phyloP scores from a whole-genome alignment of 2,888 invertebrate species.

The Philereme transversata region DNA sequence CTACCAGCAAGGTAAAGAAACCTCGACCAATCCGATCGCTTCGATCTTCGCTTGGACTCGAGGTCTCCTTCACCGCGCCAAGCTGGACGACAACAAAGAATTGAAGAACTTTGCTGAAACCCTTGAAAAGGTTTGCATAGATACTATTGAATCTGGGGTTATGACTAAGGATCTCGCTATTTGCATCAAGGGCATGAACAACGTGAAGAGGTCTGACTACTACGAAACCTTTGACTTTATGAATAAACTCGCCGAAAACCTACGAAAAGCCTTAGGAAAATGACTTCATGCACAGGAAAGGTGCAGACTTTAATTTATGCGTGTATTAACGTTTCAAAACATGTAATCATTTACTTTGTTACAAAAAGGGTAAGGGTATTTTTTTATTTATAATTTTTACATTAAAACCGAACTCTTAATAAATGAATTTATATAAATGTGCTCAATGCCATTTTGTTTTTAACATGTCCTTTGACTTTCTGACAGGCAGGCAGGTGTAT shows the following conservation, averaged over 20 bases:
- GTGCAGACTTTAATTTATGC: constrained; percentile 59
- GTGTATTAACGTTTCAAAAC: constrained; percentile 36
- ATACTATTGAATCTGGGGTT: constrained; percentile 96
- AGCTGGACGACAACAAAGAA: constrained; percentile 92
- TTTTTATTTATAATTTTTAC: constrained; percentile 59
- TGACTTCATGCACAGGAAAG: constrained; percentile 69
- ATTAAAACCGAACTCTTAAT: constrained; percentile 43
- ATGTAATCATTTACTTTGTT: constrained; percentile 43
- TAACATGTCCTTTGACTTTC: background rate
- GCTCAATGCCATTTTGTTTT: constrained; percentile 8
- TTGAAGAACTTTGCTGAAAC: constrained; percentile 92
- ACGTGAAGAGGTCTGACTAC: constrained; percentile 91
- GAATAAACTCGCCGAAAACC: constrained; percentile 96
- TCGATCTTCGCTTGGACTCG: constrained; percentile 99
- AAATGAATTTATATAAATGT: constrained; percentile 43
- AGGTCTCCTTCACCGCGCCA: constrained; percentile 96
- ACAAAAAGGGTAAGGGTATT: constrained; percentile 60
- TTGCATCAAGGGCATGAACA: constrained; percentile 97
- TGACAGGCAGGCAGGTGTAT: background rate
- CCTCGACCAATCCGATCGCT: constrained; percentile 99
- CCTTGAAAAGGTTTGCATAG: constrained; percentile 95
- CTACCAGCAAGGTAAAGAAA: constrained; percentile 97
- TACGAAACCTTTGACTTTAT: constrained; percentile 98
- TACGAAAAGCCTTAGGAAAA: constrained; percentile 85
- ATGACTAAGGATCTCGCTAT: constrained; percentile 99